Evolutionary conservation across 2,888 invertebrate genomes (phyloP).

Genomic region (Electrophaes corylata): DNA sequence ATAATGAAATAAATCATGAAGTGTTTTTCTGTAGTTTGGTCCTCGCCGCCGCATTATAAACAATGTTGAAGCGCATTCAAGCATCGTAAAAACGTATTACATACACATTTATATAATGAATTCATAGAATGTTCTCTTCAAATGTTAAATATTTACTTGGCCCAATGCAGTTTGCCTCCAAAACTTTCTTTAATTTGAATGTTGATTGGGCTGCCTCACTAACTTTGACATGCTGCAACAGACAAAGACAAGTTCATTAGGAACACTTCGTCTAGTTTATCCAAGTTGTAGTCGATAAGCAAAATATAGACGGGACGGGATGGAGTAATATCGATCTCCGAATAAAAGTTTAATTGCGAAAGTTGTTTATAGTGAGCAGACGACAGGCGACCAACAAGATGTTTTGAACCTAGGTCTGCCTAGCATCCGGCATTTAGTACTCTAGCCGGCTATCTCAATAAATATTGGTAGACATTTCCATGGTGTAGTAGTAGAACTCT

Average conservation of each 20-base stretch:
- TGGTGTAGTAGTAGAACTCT: no score
- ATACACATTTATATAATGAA: background rate
- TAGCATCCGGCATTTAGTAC: slow-evolving; percentile 4
- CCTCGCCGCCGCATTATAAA: no score
- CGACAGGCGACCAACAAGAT: slow-evolving; percentile 56
- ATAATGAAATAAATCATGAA: no score
- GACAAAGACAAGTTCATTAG: slow-evolving; percentile 33
- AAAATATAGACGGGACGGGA: slow-evolving; percentile 61
- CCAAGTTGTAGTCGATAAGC: slow-evolving; percentile 57
- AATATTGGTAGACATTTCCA: no score
- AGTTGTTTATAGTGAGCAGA: slow-evolving; percentile 75
- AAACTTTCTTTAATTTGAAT: slow-evolving; percentile 2
- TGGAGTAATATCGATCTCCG: slow-evolving; percentile 67
- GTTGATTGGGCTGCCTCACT: slow-evolving; percentile 35
- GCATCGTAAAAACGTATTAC: no score
- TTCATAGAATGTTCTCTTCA: background rate
- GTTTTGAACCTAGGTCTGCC: slow-evolving; percentile 31
- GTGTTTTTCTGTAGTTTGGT: no score
- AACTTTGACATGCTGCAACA: slow-evolving; percentile 26
- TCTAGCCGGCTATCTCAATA: slow-evolving; percentile 1
- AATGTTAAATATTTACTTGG: background rate
- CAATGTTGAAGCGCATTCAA: no score
- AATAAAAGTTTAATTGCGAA: slow-evolving; percentile 81
- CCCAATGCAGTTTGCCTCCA: background rate
- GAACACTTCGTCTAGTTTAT: slow-evolving; percentile 32